Base-by-base conservation (phyloP, 2,888 invertebrate genomes). In the Aproaerema taeniolella region DNA sequence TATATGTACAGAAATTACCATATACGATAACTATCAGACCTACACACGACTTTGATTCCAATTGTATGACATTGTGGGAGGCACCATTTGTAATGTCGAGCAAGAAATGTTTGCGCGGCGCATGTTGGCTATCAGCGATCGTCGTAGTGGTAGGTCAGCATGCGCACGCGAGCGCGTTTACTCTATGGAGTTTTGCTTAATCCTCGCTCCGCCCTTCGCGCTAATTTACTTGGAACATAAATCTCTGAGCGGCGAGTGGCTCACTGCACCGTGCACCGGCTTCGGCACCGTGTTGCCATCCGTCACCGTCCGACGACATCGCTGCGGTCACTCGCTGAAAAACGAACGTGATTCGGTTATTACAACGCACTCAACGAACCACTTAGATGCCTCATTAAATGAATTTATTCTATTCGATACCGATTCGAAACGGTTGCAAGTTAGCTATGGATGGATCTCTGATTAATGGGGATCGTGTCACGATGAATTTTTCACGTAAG, bases 261-360 rank as follows among this genome's bases (percentile, higher is more conserved):
- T n/a, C n/a, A n/a, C n/a, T n/a, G n/a, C n/a, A n/a, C n/a, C n/a
- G n/a, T n/a, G 57, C 55, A 52, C 55, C 55, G 59, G 47, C 48
- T 52, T 58, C 46, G 52, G 58, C 45, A 53, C 53, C 61, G 53
- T 69, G 71, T 70, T 64, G 61, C 62, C 64, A 75, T 76, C 71
- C 68, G 70, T 76, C 70, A 67, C 70, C 50, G 71, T 62, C 58
- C 60, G 60, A 55, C 58, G 57, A 49, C 56, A n/a, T n/a, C n/a
- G n/a, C n/a, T n/a, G n/a, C n/a, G n/a, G n/a, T n/a, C 55, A 52
- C 56, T 53, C 50, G 51, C 64, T 71, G 67, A 77, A 77, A 80
- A 76, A 70, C 69, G 72, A 78, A 76, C 78, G 77, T 78, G 81
- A 74, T 81, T 74, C 60, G 67, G 64, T 69, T 77, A 75, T 79